These are phyloP conservation scores for Lophochroa leadbeateri DNA, from an alignment of 2,113 vertebrate genomes.

Conservation along the genomic window DNA sequence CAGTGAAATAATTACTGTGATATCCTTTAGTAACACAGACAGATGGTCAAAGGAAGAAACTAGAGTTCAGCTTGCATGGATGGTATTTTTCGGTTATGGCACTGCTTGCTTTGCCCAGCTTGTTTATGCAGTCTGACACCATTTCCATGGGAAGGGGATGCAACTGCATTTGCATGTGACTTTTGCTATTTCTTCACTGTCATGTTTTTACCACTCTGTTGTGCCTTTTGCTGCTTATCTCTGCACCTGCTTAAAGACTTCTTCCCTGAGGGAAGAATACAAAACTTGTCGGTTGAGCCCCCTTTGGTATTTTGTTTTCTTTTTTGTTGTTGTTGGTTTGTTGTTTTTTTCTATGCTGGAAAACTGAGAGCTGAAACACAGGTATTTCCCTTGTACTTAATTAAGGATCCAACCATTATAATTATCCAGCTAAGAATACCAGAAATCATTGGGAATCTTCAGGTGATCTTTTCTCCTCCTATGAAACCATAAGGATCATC, in stretches of 20 bases:
- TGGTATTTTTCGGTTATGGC: background rate
- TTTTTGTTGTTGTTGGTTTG: background rate
- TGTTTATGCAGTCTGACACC: background rate
- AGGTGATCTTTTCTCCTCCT: background rate
- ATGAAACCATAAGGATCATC: background rate
- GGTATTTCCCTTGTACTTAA: background rate
- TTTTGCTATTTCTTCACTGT: background rate
- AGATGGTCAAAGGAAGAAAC: background rate
- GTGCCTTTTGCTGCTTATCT: background rate
- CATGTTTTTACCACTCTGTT: background rate
- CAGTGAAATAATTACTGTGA: background rate
- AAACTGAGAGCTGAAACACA: background rate
- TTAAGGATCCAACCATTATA: background rate
- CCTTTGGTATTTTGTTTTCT: background rate
- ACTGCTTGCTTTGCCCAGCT: background rate
- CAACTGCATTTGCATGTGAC: no score
- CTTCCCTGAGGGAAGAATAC: background rate
- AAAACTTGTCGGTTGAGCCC: background rate
- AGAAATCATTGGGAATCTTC: background rate
- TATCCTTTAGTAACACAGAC: background rate
- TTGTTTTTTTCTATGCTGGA: background rate
- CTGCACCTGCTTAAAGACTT: background rate
- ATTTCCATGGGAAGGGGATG: background rate
- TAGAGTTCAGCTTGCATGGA: rapidly evolving
- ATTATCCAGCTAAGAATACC: background rate